A percentile compares a stretch with the other conserved stretches of the same genome.
These are phyloP conservation scores for Plotosus lineatus DNA, from an alignment of 2,113 vertebrate species.

Conservation along the genomic window DNA sequence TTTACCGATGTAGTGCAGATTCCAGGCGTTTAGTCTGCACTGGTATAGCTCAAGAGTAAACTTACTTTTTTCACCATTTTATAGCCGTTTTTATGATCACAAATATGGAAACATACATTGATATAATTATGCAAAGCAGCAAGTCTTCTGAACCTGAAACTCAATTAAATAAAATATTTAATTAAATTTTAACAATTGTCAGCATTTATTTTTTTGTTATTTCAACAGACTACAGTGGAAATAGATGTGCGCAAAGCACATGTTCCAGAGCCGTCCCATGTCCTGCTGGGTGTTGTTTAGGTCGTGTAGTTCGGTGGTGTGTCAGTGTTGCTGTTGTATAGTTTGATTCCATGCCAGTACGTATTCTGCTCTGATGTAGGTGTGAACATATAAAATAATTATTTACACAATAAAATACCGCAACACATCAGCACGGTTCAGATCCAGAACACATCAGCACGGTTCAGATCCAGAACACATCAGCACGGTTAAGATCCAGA, in stretches of 20 bases:
- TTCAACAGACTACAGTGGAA: background rate
- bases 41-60: background rate
- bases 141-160: background rate
- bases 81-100: conserved; percentile 25
- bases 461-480: no score
- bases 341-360: background rate
- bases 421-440: background rate
- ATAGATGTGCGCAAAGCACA: background rate
- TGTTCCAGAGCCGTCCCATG: background rate
- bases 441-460: no score
- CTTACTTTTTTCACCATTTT: conserved; percentile 47
- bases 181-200: background rate
- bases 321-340: background rate
- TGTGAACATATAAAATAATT: background rate
- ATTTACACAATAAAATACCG: background rate
- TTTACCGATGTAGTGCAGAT: no score
- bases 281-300: background rate
- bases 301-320: background rate
- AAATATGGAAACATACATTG: background rate
- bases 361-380: background rate
- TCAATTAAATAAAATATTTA: background rate
- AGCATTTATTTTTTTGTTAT: background rate
- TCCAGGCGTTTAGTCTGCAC: background rate
- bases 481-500: no score
- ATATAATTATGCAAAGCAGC: conserved; percentile 19